Conservation (phyloP, 2,797 vertebrate species). For the Enteromius paludinosus region DNA sequence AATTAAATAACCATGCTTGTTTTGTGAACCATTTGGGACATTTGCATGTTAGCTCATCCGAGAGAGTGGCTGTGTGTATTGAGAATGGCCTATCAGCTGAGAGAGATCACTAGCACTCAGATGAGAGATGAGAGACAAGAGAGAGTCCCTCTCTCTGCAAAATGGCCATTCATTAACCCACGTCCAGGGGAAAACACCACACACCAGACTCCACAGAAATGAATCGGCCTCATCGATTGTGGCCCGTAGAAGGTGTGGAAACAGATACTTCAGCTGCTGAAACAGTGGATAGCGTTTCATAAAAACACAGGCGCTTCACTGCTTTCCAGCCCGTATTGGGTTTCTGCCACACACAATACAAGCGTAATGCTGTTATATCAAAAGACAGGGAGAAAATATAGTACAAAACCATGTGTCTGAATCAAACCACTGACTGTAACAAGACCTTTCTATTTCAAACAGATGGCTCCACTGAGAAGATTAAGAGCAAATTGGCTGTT, state of each 20-base stretch:
- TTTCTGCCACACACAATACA: slow-evolving; percentile 62
- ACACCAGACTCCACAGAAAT: slow-evolving; percentile 70
- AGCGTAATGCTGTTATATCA: slow-evolving; percentile 40
- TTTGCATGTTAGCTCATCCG: slow-evolving; percentile 2
- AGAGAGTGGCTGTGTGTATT: not conserved
- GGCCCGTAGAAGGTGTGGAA: slow-evolving; percentile 67
- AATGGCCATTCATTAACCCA: slow-evolving; percentile 72
- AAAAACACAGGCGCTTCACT: slow-evolving; percentile 61
- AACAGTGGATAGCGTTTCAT: slow-evolving; percentile 73
- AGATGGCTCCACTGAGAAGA: slow-evolving; percentile 22
- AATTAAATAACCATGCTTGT: not conserved
- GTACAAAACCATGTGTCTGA: slow-evolving; percentile 34
- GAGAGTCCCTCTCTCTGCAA: slow-evolving; percentile 32
- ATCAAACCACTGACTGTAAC: slow-evolving; percentile 29
- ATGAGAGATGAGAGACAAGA: slow-evolving; percentile 35
- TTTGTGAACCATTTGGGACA: not conserved
- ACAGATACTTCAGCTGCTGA: slow-evolving; percentile 65
- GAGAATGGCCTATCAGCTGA: slow-evolving; percentile 12
- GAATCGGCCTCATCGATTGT: slow-evolving; percentile 71
- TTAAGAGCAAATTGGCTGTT: slow-evolving; percentile 14
- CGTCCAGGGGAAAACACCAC: slow-evolving; percentile 61
- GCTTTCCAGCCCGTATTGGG: slow-evolving; percentile 60
- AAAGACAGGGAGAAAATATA: not conserved
- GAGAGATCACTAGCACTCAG: slow-evolving; percentile 35
- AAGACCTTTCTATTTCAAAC: slow-evolving; percentile 10